Evolutionary conservation across 2,113 vertebrate species (phyloP).

Genomic region (Gyps fulvus): DNA sequence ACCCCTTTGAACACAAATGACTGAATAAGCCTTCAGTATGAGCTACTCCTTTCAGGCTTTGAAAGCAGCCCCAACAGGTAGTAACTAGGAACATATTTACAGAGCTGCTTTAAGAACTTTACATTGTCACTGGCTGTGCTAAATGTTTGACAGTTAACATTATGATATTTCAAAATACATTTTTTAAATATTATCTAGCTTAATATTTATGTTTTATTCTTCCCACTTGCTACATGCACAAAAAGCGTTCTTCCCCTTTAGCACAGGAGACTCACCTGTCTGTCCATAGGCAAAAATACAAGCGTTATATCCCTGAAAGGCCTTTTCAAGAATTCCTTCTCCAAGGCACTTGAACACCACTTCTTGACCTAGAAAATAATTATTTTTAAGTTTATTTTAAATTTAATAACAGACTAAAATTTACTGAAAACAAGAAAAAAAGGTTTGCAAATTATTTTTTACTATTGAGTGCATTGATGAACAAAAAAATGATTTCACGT

Average conservation of each 20-base stretch:
- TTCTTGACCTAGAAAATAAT: slow-evolving; percentile 89
- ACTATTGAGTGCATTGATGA: not conserved
- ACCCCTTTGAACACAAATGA: not conserved
- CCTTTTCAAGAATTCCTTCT: slow-evolving; percentile 98
- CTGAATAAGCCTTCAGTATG: not conserved
- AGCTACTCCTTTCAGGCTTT: not conserved
- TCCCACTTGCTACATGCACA: not conserved
- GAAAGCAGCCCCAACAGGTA: not conserved
- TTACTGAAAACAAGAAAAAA: not conserved
- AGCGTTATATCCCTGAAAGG: slow-evolving; percentile 99
- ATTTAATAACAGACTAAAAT: not conserved
- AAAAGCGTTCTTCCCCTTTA: not conserved
- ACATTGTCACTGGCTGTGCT: not conserved
- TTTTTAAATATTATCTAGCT: not conserved
- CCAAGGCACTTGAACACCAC: slow-evolving; percentile 98
- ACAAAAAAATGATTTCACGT: not conserved
- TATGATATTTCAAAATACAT: not conserved
- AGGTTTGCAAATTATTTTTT: not conserved
- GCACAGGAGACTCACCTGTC: slow-evolving; percentile 80
- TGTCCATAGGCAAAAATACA: slow-evolving; percentile 99
- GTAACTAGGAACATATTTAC: not conserved
- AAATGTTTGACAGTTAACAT: not conserved
- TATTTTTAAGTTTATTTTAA: not conserved
- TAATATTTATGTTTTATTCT: not conserved
- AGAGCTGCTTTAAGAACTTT: not conserved